phyloP scores from a whole-genome alignment of 2,797 vertebrate species.

The Synaphobranchus kaupii region DNA sequence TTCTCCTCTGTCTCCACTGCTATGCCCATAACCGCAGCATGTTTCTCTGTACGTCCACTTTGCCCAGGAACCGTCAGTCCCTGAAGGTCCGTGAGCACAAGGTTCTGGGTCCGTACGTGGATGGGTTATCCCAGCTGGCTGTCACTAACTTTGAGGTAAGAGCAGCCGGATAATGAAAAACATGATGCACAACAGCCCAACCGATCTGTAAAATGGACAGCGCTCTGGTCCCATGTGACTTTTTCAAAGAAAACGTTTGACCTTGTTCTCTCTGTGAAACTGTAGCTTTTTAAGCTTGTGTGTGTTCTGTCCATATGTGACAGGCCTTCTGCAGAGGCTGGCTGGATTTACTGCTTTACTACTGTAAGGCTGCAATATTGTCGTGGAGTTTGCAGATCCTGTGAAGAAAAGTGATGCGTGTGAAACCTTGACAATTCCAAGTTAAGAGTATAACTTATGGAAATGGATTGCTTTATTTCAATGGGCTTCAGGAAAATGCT shows the following conservation, averaged over 20 bases:
- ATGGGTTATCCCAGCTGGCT: constrained; percentile 95
- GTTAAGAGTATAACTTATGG: not conserved
- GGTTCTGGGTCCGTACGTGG: constrained; percentile 95
- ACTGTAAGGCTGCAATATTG: not conserved
- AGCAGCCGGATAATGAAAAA: not conserved
- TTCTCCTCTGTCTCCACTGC: constrained; percentile 8
- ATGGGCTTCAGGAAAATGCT: not conserved
- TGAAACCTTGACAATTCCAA: not conserved
- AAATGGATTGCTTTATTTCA: not conserved
- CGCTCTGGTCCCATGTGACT: not conserved
- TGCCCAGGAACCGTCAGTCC: constrained; percentile 87
- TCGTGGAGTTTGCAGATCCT: not conserved
- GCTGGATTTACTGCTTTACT: not conserved
- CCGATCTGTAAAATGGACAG: not conserved
- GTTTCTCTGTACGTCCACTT: constrained; percentile 31
- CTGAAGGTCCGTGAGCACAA: constrained; percentile 98
- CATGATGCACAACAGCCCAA: not conserved
- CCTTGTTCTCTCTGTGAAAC: not conserved
- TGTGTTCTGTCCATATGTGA: not conserved
- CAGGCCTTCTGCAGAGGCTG: not conserved
- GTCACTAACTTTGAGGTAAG: constrained; percentile 94
- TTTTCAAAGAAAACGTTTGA: not conserved
- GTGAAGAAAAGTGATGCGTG: not conserved
- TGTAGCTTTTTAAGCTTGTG: not conserved
- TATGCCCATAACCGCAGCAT: not conserved